A percentile compares a stretch with the other conserved stretches of the same genome.
These are phyloP conservation scores for Gandaritis pyraliata DNA, from an alignment of 2,888 invertebrate species.

Conservation along the genomic window DNA sequence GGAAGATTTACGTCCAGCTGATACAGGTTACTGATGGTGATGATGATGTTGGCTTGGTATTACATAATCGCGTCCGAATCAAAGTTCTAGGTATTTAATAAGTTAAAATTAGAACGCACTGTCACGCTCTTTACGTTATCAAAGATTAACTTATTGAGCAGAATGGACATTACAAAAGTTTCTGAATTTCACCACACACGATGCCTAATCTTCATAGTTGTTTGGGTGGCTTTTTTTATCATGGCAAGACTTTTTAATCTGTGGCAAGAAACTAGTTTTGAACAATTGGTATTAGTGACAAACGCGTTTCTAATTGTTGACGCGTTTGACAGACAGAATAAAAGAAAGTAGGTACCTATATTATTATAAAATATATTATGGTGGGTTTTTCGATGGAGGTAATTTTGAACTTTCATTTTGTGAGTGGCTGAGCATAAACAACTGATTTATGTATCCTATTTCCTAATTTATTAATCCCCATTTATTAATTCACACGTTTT, in stretches of 20 bases:
- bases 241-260: conserved; percentile 30
- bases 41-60: neutral
- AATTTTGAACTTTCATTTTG: conserved; percentile 2
- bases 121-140: conserved; percentile 17
- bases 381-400: conserved; percentile 1
- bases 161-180: conserved; percentile 31
- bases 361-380: conserved; percentile 10
- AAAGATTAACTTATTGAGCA: conserved; percentile 40
- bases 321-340: conserved; percentile 40
- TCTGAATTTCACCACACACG: conserved; percentile 49
- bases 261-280: conserved; percentile 37
- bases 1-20: neutral
- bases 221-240: conserved; percentile 26
- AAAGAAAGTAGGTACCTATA: conserved; percentile 29
- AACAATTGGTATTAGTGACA: conserved; percentile 43
- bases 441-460: too few species aligned
- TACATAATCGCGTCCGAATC: too few species aligned
- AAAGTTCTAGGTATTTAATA: neutral
- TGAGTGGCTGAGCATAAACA: too few species aligned
- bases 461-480: neutral
- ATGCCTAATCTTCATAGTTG: conserved; percentile 45
- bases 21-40: neutral
- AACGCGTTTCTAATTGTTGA: conserved; percentile 43
- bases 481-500: neutral
- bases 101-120: neutral